Percentiles rank a stretch among this genome's conserved stretches.
These are phyloP conservation scores for Sula dactylatra DNA, from an alignment of 2,113 vertebrate genomes.

Conservation along the genomic window DNA sequence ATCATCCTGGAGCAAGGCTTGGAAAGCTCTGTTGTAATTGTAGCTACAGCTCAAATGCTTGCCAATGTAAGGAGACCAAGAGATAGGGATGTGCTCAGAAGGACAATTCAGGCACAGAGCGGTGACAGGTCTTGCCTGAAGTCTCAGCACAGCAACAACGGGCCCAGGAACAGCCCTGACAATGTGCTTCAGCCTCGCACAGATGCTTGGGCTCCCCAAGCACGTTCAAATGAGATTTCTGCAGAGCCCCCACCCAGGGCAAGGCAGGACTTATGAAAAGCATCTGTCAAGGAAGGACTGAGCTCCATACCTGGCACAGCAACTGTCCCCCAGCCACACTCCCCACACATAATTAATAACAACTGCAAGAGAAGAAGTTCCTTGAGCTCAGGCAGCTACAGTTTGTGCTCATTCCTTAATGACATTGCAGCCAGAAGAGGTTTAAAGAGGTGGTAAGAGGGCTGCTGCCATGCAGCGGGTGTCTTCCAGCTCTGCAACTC, in stretches of 20 bases:
- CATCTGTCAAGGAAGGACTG: not conserved
- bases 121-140: not conserved
- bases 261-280: not conserved
- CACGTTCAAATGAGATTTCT: not conserved
- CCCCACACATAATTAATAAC: not conserved
- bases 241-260: not conserved
- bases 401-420: not conserved
- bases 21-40: not conserved
- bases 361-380: not conserved
- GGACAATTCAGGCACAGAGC: not conserved
- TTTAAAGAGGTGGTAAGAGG: not conserved
- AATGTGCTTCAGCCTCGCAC: not conserved
- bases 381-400: not conserved
- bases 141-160: not conserved
- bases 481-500: not conserved
- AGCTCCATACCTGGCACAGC: not conserved
- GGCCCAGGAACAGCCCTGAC: not conserved
- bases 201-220: not conserved
- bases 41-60: not conserved
- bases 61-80: not conserved
- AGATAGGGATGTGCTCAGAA: not conserved
- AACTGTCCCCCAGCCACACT: not conserved
- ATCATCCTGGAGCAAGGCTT: not conserved
- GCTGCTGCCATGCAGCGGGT: not conserved
- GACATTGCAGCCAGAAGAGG: not conserved